Evolutionary conservation across 2,888 invertebrate species (phyloP).

Genomic region (Dasypolia templi): DNA sequence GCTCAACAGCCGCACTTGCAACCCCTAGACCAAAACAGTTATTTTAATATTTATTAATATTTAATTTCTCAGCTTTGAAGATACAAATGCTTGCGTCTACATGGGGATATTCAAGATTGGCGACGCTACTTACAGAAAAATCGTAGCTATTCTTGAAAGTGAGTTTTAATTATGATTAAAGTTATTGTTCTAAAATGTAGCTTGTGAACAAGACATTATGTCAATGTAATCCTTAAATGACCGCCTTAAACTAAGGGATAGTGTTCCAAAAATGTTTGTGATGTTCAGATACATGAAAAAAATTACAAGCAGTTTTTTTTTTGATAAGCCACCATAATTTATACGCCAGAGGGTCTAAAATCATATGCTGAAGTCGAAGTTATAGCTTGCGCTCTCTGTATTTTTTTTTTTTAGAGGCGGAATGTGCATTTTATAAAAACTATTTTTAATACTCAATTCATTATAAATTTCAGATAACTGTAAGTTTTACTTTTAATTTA

Average conservation of each 20-base stretch:
- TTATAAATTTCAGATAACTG: slow-evolving; percentile 15
- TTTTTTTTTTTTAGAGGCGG: background rate
- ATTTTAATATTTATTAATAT: background rate
- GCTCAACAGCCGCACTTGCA: background rate
- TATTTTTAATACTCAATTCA: background rate
- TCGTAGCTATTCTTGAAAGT: background rate
- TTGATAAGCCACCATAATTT: too few relatives aligned
- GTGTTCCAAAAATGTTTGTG: too few relatives aligned
- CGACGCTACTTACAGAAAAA: background rate
- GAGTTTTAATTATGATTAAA: background rate
- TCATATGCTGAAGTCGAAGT: too few relatives aligned
- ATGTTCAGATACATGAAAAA: too few relatives aligned
- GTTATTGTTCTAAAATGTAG: background rate
- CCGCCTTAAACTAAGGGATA: background rate
- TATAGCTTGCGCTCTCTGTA: too few relatives aligned
- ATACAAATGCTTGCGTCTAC: slow-evolving; percentile 10
- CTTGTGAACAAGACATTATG: background rate
- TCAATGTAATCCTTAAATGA: background rate
- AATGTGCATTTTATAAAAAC: background rate
- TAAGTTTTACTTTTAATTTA: slow-evolving; percentile 1
- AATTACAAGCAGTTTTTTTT: too few relatives aligned
- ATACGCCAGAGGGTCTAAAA: too few relatives aligned
- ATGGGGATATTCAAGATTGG: slow-evolving; percentile 10
- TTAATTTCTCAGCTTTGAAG: slow-evolving; percentile 12
- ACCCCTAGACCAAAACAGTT: background rate